Base-by-base conservation (phyloP, 2,888 invertebrate genomes). In the Lepidonotus clava region DNA sequence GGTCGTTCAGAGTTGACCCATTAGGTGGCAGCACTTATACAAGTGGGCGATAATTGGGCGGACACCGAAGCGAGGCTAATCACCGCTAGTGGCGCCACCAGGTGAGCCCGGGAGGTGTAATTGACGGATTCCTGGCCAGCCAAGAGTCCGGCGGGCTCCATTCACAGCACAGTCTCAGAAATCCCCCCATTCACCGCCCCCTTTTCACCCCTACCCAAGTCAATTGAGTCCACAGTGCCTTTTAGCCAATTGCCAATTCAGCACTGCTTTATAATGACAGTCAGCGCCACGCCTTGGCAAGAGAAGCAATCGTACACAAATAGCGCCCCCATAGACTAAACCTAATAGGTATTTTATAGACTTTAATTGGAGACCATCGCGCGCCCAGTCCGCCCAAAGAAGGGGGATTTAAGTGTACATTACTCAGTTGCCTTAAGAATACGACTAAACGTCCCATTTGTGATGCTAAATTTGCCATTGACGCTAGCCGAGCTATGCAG, bases 331-430 rank as follows among this genome's bases (percentile, higher is more conserved):
- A 80, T 80, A 80, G 46, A 80, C 80, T 46, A 24, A 28, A 80
- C 28, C 80, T 80, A 80, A 80, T 80, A 80, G 80, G 80, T 41
- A 80, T 80, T 80, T 80, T 80, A 80, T 80, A 80, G 80, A 80
- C 80, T 80, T 80, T 80, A 80, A 80, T 80, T 80, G 40, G 80
- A 80, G 46, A 80, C 80, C 32, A 46, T 14, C 18, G 14, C 24
- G 36, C 21, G 71, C 71, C 21, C 71, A 24, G 14, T 8, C 56
- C 24, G 56, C 14, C n/a, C n/a, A n/a, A n/a, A 5, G 36, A 38
- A 34, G 71, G 71, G 18, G 71, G 38, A 34, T 71, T 71, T 71
- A 71, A 71, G 71, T 71, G 71, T 4, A 38, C 71, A 71, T 71
- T 34, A 71, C 71, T 71, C 71, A 71, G 36, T 11, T 5, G 14